phyloP scores from a whole-genome alignment of 1,140 invertebrate species.

The Vanessa tameamea region DNA sequence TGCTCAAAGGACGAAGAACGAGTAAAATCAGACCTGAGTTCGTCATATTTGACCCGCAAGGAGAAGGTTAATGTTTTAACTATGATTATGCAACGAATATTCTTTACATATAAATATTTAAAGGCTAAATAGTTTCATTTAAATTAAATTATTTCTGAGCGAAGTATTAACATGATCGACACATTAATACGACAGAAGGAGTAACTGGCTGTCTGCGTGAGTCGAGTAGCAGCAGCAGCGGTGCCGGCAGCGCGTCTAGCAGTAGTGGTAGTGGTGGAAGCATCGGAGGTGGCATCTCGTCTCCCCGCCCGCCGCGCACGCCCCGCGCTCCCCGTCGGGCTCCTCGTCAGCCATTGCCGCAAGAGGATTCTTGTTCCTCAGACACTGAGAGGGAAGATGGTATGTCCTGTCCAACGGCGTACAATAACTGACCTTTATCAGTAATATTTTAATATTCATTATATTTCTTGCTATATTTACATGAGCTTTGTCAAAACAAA shows the following conservation, averaged over 20 bases:
- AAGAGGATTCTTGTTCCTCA: conserved; percentile 83
- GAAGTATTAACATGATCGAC: not conserved
- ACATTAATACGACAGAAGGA: conserved; percentile 25
- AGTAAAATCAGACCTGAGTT: conserved; percentile 99
- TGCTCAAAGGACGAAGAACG: conserved; percentile 96
- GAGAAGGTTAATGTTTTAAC: conserved; percentile 82
- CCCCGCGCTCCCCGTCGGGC: conserved; percentile 36
- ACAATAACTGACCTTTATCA: not conserved
- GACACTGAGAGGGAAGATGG: conserved; percentile 90
- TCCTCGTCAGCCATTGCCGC: conserved; percentile 26
- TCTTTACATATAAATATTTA: too few species aligned
- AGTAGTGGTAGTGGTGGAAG: conserved; percentile 48
- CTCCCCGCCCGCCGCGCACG: conserved; percentile 41
- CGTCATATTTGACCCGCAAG: conserved; percentile 97
- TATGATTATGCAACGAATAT: too few species aligned
- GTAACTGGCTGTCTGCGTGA: conserved; percentile 40
- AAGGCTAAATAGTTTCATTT: too few species aligned
- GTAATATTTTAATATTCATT: not conserved
- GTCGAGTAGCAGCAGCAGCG: conserved; percentile 64
- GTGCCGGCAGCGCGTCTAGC: conserved; percentile 56
- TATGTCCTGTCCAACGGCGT: conserved; percentile 27
- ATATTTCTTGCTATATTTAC: not conserved
- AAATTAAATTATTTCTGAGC: not conserved
- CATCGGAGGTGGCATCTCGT: conserved; percentile 28
- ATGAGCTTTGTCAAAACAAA: not conserved